Evolutionary conservation across 2,888 invertebrate genomes (phyloP), one percentile per base, ranked within the genome.

Genomic region (Stomorhina lunata): DNA sequence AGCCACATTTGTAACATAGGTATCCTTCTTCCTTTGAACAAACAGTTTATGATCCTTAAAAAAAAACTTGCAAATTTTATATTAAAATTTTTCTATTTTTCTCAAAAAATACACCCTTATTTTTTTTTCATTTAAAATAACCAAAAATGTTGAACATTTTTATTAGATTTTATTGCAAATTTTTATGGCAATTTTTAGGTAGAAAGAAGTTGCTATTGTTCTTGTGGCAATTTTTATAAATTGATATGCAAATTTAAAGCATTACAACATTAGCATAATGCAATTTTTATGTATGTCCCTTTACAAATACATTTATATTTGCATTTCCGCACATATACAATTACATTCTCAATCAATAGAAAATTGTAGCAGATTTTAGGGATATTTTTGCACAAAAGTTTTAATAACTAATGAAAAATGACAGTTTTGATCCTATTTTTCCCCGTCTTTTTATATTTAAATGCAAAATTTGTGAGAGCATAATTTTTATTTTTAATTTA

Each of bases 241-340:
- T 76, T 83, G 81, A 66, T 86, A 89, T 89, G 90, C 89, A 89
- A 89, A 89, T 89, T 87, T 81, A 34, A 83, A 85, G 85, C 87
- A 85, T 86, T 86, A 85, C 86, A 83, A 84, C 87, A 87, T 88
- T 87, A 87, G 66, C 76, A 69, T 89, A 86, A 86, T 85, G 83
- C 84, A 85, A 85, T 88, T 87, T 80, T 66, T 53, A 66, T 76
- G 72, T 55, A 20, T 25, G 25, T 45, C 12, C n/a, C n/a, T n/a
- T n/a, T n/a, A n/a, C n/a, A n/a, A n/a, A n/a, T n/a, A n/a, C n/a
- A n/a, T n/a, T n/a, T n/a, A n/a, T n/a, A n/a, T n/a, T n/a, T n/a
- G n/a, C n/a, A n/a, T n/a, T n/a, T n/a, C n/a, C n/a, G n/a, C n/a
- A n/a, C n/a, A n/a, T n/a, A n/a, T n/a, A n/a, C n/a, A n/a, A n/a